phyloP scores from a whole-genome alignment of 53 echinoderm and acorn worm genomes.

The Astropecten irregularis region DNA sequence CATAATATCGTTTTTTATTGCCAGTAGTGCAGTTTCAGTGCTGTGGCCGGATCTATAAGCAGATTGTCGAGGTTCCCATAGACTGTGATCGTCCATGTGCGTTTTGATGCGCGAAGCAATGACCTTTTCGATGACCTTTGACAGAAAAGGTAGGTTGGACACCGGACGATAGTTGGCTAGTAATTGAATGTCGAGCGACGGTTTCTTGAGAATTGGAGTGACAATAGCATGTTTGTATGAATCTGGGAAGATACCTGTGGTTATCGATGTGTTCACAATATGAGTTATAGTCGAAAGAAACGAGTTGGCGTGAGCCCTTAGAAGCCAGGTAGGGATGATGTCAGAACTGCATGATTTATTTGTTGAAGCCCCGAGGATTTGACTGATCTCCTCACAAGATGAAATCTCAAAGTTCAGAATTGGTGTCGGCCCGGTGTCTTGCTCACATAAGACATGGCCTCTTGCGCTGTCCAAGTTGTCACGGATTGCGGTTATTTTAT shows the following conservation, averaged over 20 bases:
- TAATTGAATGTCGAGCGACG: conserved; percentile 36
- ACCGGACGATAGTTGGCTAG: conserved; percentile 42
- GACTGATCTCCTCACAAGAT: not conserved
- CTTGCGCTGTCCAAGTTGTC: not conserved
- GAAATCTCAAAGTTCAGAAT: not conserved
- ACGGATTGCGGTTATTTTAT: conserved; percentile 33
- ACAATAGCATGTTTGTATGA: conserved; percentile 48
- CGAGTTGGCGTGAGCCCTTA: conserved; percentile 19
- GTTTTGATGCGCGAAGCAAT: conserved; percentile 8
- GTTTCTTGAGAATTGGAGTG: conserved; percentile 58
- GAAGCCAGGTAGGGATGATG: conserved; percentile 50
- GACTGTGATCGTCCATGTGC: conserved; percentile 38
- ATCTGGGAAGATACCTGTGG: conserved; percentile 39
- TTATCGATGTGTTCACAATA: conserved; percentile 39
- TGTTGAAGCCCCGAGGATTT: conserved; percentile 15
- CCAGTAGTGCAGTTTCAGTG: conserved; percentile 55
- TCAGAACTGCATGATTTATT: conserved; percentile 46
- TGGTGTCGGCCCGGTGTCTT: not conserved
- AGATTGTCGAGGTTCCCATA: conserved; percentile 55
- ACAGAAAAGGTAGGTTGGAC: too few relatives aligned
- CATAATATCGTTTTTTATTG: conserved; percentile 42
- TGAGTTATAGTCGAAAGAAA: conserved; percentile 56
- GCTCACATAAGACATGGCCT: not conserved
- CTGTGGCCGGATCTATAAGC: conserved; percentile 41
- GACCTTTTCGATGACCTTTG: conserved; percentile 46